Percentiles rank a stretch among this genome's conserved stretches.
These are phyloP conservation scores for Drosophila borborema DNA, from an alignment of 2,888 invertebrate genomes.

Conservation along the genomic window DNA sequence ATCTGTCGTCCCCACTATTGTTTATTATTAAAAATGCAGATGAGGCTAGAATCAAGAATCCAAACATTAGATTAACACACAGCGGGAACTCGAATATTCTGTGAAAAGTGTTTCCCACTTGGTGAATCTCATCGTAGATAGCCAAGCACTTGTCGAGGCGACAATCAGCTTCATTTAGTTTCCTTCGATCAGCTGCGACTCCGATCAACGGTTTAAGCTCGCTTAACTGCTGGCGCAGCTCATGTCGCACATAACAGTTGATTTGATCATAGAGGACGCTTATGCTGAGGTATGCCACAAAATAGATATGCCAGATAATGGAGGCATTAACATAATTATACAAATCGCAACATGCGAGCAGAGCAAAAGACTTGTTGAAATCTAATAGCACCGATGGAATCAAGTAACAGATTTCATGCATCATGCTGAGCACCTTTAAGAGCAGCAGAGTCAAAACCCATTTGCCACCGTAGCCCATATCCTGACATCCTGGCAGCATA, in stretches of 20 bases:
- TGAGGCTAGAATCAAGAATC: conserved; percentile 32
- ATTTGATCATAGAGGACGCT: conserved; percentile 53
- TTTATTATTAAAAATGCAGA: conserved; percentile 23
- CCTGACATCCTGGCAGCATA: conserved; percentile 19
- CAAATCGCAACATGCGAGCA: not conserved
- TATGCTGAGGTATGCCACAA: conserved; percentile 60
- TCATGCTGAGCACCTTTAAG: conserved; percentile 28
- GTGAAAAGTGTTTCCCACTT: conserved; percentile 45
- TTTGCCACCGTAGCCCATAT: conserved; percentile 40
- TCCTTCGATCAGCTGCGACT: not conserved
- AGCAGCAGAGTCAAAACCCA: conserved; percentile 45
- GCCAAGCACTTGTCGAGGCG: conserved; percentile 54
- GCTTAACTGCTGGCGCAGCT: conserved; percentile 44
- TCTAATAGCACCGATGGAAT: not conserved
- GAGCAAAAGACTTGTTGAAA: rapidly evolving
- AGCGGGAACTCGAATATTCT: conserved; percentile 55
- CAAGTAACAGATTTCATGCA: conserved; percentile 37
- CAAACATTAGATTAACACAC: conserved; percentile 32
- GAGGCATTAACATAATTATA: conserved; percentile 20
- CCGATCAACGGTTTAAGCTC: conserved; percentile 18
- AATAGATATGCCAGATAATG: conserved; percentile 52
- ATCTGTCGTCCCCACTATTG: too few species aligned
- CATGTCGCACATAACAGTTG: conserved; percentile 51
- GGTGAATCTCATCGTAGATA: conserved; percentile 63
- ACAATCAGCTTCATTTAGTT: conserved; percentile 15